Conservation (phyloP, 2,113 vertebrate species). For the Rostratula benghalensis region DNA sequence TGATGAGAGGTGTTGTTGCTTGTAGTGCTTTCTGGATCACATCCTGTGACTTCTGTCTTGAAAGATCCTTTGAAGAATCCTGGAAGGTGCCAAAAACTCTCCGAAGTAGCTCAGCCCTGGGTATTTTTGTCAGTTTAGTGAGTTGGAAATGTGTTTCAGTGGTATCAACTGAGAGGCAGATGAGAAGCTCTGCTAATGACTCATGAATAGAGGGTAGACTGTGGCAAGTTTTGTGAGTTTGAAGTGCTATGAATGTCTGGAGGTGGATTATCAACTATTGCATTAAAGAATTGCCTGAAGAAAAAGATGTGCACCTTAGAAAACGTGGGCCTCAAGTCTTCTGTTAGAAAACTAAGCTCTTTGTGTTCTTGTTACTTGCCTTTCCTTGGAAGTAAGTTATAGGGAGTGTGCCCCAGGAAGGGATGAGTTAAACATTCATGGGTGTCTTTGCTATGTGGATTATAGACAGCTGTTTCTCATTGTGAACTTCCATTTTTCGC, state of each 20-base stretch:
- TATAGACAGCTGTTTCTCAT: background rate
- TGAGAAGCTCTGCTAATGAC: background rate
- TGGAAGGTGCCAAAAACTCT: background rate
- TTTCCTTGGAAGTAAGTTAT: background rate
- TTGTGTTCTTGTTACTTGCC: background rate
- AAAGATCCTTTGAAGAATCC: background rate
- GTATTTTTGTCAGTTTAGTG: background rate
- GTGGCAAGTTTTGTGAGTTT: background rate
- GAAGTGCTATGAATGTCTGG: background rate
- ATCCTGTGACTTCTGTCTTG: background rate
- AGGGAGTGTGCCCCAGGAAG: accelerated
- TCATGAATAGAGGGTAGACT: background rate
- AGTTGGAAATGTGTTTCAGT: background rate
- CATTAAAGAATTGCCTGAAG: background rate
- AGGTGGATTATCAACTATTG: background rate
- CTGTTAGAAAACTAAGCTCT: background rate
- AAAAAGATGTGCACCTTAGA: background rate
- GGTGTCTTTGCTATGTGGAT: background rate
- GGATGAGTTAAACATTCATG: accelerated
- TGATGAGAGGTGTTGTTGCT: background rate
- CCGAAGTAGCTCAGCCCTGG: background rate
- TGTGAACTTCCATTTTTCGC: background rate
- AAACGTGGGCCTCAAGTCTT: background rate
- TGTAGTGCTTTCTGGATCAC: background rate
- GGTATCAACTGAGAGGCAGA: background rate